A percentile compares a stretch with the other conserved stretches of the same genome.
Conservation (phyloP, 2,797 vertebrate species). For the Brotula barbata region DNA sequence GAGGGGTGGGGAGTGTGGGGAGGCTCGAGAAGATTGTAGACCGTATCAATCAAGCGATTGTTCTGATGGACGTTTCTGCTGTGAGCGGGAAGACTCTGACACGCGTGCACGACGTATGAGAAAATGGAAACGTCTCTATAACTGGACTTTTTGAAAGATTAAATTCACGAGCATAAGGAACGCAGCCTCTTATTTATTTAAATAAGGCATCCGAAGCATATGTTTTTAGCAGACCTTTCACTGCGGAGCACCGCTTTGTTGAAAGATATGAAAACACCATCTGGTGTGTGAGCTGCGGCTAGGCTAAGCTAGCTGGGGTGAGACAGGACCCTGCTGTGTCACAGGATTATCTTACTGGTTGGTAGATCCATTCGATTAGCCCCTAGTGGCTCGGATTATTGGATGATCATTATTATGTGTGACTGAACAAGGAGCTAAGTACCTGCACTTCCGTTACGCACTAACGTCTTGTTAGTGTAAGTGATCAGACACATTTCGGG, state of each 20-base stretch:
- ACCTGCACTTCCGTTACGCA: slow-evolving; percentile 46
- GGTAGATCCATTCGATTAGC: slow-evolving; percentile 71
- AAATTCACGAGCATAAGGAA: slow-evolving; percentile 39
- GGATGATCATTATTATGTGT: slow-evolving; percentile 73
- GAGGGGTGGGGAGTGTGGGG: background rate
- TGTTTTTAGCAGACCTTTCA: slow-evolving; percentile 78
- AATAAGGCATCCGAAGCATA: slow-evolving; percentile 73
- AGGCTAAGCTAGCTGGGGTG: slow-evolving; percentile 66
- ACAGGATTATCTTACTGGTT: slow-evolving; percentile 76
- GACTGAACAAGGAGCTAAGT: slow-evolving; percentile 67
- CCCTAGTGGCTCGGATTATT: slow-evolving; percentile 71
- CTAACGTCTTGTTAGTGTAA: slow-evolving; percentile 41
- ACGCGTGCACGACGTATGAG: background rate
- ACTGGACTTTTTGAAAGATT: slow-evolving; percentile 9
- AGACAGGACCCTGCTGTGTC: slow-evolving; percentile 72
- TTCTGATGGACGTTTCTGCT: slow-evolving; percentile 43
- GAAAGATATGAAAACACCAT: slow-evolving; percentile 84
- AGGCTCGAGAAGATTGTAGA: slow-evolving; percentile 32
- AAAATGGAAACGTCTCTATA: too few species aligned
- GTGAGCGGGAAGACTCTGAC: background rate
- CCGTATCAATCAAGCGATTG: slow-evolving; percentile 52
- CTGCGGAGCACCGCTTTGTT: slow-evolving; percentile 75
- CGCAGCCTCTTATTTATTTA: slow-evolving; percentile 64
- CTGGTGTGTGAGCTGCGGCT: slow-evolving; percentile 74
- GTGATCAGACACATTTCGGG: slow-evolving; percentile 35